Evolutionary conservation across 2,888 invertebrate species (phyloP).

Genomic region (Cecidostiba fungosa): DNA sequence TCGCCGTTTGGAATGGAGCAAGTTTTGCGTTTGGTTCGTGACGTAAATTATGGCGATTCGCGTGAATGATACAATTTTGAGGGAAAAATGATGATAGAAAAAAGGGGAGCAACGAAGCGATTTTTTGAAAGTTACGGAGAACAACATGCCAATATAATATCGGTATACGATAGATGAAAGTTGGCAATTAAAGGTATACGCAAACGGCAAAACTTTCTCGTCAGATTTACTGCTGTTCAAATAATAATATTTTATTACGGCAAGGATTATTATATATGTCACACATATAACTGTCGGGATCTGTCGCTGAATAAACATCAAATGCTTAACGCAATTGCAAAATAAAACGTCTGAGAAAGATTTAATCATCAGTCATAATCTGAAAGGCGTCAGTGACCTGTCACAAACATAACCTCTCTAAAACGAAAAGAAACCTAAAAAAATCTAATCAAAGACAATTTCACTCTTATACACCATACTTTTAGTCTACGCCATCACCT

Average conservation of each 20-base stretch:
- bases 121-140: not conserved
- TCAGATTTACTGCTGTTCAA: not conserved
- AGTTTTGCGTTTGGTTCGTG: not conserved
- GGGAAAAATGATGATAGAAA: not conserved
- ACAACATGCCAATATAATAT: conserved; percentile 8
- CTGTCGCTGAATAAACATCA: not conserved
- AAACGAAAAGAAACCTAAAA: not conserved
- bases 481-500: not conserved
- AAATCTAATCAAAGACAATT: not conserved
- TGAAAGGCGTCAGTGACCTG: not conserved
- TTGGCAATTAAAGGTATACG: not conserved
- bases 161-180: not conserved
- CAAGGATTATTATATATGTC: not conserved
- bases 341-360: not conserved
- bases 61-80: not conserved
- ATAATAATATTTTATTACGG: not conserved
- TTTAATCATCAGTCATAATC: not conserved
- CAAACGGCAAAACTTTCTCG: not conserved
- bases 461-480: not conserved
- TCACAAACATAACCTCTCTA: not conserved
- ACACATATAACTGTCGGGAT: not conserved
- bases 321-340: not conserved
- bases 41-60: not conserved
- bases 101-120: not conserved
- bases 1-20: not conserved